Evolutionary conservation across 2,113 vertebrate species (phyloP).

Genomic region (Ramphastos sulfuratus): DNA sequence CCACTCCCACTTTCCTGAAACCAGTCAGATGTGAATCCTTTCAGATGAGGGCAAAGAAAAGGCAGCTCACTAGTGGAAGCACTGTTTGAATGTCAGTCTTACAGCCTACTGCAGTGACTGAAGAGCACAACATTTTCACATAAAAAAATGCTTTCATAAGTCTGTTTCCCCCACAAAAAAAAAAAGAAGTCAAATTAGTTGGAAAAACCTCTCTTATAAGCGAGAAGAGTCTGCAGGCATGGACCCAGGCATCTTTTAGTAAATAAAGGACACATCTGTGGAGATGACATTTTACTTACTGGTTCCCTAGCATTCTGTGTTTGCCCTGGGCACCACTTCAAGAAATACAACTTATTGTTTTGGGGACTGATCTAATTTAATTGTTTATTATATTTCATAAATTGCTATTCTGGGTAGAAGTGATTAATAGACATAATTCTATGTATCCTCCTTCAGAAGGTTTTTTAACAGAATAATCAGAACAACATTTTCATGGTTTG

Average conservation of each 20-base stretch:
- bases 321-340: not conserved
- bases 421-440: conserved; percentile 19
- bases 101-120: not conserved
- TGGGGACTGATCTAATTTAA: not conserved
- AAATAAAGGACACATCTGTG: not conserved
- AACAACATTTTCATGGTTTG: not conserved
- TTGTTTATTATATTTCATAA: conserved; percentile 13
- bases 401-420: not conserved
- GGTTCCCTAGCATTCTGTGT: not conserved
- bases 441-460: not conserved
- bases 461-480: conserved; percentile 20
- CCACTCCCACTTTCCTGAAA: conserved; percentile 3
- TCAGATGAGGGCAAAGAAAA: conserved; percentile 2
- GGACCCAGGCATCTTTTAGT: not conserved
- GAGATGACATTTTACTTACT: not conserved
- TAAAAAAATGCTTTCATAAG: not conserved
- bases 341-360: conserved; percentile 11
- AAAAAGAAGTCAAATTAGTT: not conserved
- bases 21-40: not conserved
- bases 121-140: not conserved
- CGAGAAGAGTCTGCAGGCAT: not conserved
- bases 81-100: not conserved
- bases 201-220: not conserved
- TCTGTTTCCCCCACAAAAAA: not conserved
- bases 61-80: not conserved